Conservation (phyloP, 2,888 invertebrate genomes). For the Gonocerus acuteangulatus region DNA sequence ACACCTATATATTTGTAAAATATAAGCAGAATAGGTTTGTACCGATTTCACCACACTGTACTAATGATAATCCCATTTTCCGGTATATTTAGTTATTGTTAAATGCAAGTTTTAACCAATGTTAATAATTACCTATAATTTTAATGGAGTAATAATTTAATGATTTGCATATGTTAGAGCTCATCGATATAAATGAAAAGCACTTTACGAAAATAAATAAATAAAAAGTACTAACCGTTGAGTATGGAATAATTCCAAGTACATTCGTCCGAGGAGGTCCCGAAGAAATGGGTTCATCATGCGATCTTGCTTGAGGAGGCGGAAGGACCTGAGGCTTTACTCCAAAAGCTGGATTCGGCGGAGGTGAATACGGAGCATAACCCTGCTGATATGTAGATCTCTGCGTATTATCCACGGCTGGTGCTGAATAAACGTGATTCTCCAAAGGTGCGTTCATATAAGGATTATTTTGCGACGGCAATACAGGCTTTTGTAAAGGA, state of each 20-base stretch:
- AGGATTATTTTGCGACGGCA: not conserved
- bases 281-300: slow-evolving; percentile 29
- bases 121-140: too few relatives aligned
- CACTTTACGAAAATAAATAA: too few relatives aligned
- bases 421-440: not conserved
- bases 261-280: slow-evolving; percentile 35
- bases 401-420: not conserved
- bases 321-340: slow-evolving; percentile 4
- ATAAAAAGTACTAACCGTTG: slow-evolving; percentile 31
- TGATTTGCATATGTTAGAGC: too few relatives aligned
- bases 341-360: not conserved
- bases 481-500: not conserved
- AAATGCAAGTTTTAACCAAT: too few relatives aligned
- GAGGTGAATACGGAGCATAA: not conserved
- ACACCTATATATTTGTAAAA: too few relatives aligned
- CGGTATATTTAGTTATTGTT: too few relatives aligned
- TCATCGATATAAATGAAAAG: too few relatives aligned
- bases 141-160: too few relatives aligned
- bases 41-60: too few relatives aligned
- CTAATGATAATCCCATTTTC: too few relatives aligned
- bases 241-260: slow-evolving; percentile 34
- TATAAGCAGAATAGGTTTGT: too few relatives aligned
- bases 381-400: slow-evolving; percentile 14
- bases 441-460: slow-evolving; percentile 9
- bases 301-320: not conserved